Evolutionary conservation across 2,797 vertebrate genomes (phyloP), one percentile per base, ranked within the genome.

Genomic region (Geotria australis): DNA sequence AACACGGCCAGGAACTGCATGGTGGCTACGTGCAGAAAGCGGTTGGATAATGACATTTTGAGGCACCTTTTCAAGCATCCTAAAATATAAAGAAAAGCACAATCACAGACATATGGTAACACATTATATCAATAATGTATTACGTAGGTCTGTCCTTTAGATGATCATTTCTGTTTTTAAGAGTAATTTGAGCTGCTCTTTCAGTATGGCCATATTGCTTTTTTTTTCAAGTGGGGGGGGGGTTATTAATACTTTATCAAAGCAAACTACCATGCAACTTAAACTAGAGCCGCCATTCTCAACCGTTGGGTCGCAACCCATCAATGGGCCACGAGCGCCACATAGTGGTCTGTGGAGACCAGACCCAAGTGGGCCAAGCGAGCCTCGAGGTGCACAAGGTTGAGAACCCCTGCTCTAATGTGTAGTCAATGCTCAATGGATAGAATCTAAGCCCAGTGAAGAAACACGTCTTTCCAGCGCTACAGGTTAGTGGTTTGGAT

Each of bases 1-100:
- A 91, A 61, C 8, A 75, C 46, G 57, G 73, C 73, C 14, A 96
- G 67, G 60, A 96, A 93, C 57, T 77, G 79, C 61, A 94, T 66
- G 62, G 80, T 73, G 57, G 70, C 69, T 0, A 62, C 62, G 61
- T 68, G 78, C 46, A 93, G 73, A 10, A 59, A 38, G 10, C 74
- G 68, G 38, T 73, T 62, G 0, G 60, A 58, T 2, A 47, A 2
- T 47, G 69, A 73, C 58, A 75, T 64, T 46, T 63, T 64, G 64
- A 79, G 60, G 62, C 83, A 93, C 58, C 66, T 62, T 7, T 74
- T 75, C 62, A 96, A 57, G 1, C 71, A 72, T 61, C 70, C 91
- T 98, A 64, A 62, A 56, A 61, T 64, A 45, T 55, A 48, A 59
- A 66, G 15, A 47, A 55, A 59, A 46, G 38, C 9, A 53, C n/a